Evolutionary conservation across 2,113 vertebrate genomes (phyloP).

Genomic region (Peromyscus maniculatus): DNA sequence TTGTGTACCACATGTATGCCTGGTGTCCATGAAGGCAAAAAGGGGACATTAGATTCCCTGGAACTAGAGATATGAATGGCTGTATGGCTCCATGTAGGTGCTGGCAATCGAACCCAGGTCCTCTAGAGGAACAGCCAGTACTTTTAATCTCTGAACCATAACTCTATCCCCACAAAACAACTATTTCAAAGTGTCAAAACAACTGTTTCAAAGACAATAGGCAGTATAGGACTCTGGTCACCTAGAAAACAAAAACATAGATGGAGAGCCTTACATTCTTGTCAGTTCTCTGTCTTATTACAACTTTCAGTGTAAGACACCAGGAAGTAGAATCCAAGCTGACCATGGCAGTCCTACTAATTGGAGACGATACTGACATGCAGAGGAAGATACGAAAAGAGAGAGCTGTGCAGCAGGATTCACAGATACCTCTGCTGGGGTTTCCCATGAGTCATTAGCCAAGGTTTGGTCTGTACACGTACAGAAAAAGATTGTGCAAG

Average conservation of each 20-base stretch:
- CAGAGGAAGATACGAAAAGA: constrained; percentile 15
- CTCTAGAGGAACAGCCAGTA: not conserved
- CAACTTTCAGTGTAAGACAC: not conserved
- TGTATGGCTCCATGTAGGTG: not conserved
- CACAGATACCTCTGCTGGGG: not conserved
- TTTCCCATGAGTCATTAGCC: constrained; percentile 19
- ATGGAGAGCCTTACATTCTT: not conserved
- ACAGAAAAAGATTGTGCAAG: not conserved
- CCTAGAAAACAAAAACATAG: constrained; percentile 11
- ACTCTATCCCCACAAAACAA: not conserved
- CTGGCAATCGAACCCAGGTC: not conserved
- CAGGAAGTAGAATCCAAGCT: not conserved
- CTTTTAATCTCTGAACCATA: not conserved
- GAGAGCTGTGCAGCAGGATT: not conserved
- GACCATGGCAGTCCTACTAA: not conserved
- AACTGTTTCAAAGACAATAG: not conserved
- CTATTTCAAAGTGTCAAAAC: not conserved
- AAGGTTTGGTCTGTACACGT: not conserved
- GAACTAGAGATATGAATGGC: not conserved
- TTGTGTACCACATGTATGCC: not conserved
- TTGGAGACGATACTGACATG: not conserved
- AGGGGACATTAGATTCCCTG: not conserved
- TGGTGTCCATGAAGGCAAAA: not conserved
- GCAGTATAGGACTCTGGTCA: not conserved
- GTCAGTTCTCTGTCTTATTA: not conserved